Base-by-base conservation (phyloP, 2,888 invertebrate genomes). In the Hoplodrina blanda region DNA sequence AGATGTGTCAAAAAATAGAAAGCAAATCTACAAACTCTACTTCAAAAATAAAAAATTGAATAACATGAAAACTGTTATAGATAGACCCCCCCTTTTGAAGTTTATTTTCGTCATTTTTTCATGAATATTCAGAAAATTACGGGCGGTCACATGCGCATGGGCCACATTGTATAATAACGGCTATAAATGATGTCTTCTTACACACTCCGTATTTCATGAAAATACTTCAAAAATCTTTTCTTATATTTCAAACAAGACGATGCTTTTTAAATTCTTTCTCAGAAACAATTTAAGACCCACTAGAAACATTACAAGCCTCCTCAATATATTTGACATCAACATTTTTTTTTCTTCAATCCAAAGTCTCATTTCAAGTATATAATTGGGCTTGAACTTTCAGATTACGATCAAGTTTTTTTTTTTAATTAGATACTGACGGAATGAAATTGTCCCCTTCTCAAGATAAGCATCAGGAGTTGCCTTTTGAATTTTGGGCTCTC, bases 321-420 rank as follows among this genome's bases (percentile, higher is more conserved):
- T 57, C 52, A 73, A 67, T 68, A 66, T 61, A 60, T 78, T 74
- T 63, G 46, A 67, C 59, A 62, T 69, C 61, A 78, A 57, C 73
- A 71, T 60, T 75, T 76, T 79, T 68, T 73, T n/a, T 60, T 73
- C 60, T 68, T 0, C 67, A 61, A 65, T 68, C 56, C 33, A 52
- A 25, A 68, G 68, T 53, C 69, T 77, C 63, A 74, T 79, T 79
- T 69, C 70, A 74, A 75, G 69, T 73, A 74, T 30, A 82, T 82
- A 78, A 84, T 81, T 82, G 77, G 63, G 54, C 63, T 57, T 77
- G 54, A 84, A 84, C 74, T 82, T 82, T 77, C 62, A 66, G 64
- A 81, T 78, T 73, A 61, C 61, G 63, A 74, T 80, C 80, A 77
- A 79, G 74, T 84, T 77, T 77, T 54, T 79, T n/a, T 25, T 25